phyloP scores from a whole-genome alignment of 2,888 invertebrate species.

The Acanthosepion esculentum region DNA sequence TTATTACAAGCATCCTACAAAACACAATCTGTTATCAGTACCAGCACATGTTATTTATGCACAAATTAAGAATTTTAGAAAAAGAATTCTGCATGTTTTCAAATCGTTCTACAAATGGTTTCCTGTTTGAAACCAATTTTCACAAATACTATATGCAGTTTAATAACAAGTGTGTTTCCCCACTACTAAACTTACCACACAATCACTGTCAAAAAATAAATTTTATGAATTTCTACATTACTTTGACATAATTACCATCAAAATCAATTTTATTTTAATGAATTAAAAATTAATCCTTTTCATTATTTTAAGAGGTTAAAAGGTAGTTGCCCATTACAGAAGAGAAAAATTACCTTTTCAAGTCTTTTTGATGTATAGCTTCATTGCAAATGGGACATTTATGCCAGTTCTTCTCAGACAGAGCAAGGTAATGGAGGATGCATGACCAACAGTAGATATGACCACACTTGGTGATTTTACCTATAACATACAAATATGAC shows the following conservation, averaged over 20 bases:
- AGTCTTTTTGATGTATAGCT: slow-evolving; percentile 84
- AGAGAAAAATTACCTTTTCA: slow-evolving; percentile 82
- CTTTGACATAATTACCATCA: background rate
- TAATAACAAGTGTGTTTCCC: background rate
- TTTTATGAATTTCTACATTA: background rate
- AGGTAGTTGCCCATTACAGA: background rate
- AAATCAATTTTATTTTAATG: background rate
- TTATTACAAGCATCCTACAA: background rate
- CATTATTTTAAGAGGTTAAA: background rate
- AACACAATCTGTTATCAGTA: background rate
- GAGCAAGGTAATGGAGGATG: slow-evolving; percentile 90
- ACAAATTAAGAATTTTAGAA: background rate
- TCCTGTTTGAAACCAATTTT: too few relatives aligned
- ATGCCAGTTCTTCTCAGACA: slow-evolving; percentile 85
- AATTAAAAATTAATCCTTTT: background rate
- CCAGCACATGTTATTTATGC: too few relatives aligned
- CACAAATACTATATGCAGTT: background rate
- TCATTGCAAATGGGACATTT: slow-evolving; percentile 96
- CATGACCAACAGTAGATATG: slow-evolving; percentile 98
- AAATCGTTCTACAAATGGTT: background rate
- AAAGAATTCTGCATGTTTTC: background rate
- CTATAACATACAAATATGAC: slow-evolving; percentile 79
- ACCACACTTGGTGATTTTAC: slow-evolving; percentile 94
- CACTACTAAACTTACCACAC: background rate
- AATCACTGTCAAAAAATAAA: background rate